phyloP scores from a whole-genome alignment of 2,888 invertebrate genomes.

The Ceramica pisi region DNA sequence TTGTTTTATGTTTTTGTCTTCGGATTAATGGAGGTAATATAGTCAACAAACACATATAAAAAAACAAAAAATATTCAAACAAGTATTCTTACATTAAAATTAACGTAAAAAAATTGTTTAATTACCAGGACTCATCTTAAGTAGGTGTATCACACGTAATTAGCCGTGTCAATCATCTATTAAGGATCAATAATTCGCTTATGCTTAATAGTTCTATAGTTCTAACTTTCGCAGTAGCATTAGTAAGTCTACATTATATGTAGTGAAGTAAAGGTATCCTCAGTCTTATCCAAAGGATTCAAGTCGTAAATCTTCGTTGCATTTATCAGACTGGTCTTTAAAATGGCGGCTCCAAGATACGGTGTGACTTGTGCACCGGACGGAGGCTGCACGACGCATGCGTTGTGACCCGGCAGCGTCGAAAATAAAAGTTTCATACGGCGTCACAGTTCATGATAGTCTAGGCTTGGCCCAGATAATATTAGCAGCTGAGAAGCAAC shows the following conservation, averaged over 20 bases:
- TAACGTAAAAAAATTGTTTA: too few species aligned
- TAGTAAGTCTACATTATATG: neutral
- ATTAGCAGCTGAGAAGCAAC: constrained; percentile 12
- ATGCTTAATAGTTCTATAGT: neutral
- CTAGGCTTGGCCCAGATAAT: constrained; percentile 1
- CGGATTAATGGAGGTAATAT: too few species aligned
- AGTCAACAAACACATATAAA: too few species aligned
- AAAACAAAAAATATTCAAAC: too few species aligned
- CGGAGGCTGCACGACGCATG: constrained; percentile 47
- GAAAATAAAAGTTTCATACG: constrained; percentile 35
- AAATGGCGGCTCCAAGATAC: constrained; percentile 21
- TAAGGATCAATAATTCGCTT: neutral
- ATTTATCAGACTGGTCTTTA: constrained; percentile 7
- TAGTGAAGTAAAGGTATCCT: neutral
- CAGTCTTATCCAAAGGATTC: neutral
- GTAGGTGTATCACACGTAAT: neutral
- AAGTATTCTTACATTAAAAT: too few species aligned
- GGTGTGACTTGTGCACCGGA: constrained; percentile 35
- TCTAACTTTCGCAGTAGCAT: neutral
- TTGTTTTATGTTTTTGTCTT: too few species aligned
- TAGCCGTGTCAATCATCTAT: neutral
- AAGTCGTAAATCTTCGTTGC: constrained; percentile 11
- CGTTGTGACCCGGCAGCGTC: constrained; percentile 35
- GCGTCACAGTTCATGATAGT: constrained; percentile 10
- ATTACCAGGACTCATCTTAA: too few species aligned